A percentile compares a stretch with the other conserved stretches of the same genome.
phyloP scores from a whole-genome alignment of 2,888 invertebrate species.

The Cistogaster globosa region DNA sequence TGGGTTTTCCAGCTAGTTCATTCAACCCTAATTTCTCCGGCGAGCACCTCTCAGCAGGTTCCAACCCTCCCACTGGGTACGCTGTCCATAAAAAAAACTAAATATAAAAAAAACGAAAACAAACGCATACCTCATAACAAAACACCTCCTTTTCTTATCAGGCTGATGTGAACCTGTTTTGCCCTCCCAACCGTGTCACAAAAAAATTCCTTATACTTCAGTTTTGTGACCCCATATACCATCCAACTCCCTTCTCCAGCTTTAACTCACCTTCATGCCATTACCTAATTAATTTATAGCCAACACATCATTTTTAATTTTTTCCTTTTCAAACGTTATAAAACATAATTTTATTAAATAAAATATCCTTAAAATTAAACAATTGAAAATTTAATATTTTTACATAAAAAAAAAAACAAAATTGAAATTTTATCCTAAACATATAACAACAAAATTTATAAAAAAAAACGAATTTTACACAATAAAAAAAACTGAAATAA shows the following conservation, averaged over 20 bases:
- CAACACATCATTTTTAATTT: background rate
- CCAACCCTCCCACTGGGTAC: conserved; percentile 2
- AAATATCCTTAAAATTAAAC: no score
- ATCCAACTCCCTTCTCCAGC: background rate
- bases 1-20: background rate
- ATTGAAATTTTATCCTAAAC: no score
- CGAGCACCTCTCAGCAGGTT: background rate
- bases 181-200: background rate
- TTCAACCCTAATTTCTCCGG: background rate
- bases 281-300: background rate
- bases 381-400: no score
- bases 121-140: background rate
- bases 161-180: background rate
- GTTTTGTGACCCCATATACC: no score
- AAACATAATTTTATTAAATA: no score
- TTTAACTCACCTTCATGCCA: background rate
- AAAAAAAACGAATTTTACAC: no score
- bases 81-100: background rate
- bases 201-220: background rate
- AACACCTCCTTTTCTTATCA: background rate
- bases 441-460: no score
- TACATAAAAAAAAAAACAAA: no score
- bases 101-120: background rate
- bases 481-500: no score
- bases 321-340: no score